Evolutionary conservation across 2,113 vertebrate species (phyloP), one percentile per base, ranked within the genome.

Genomic region (Passer montanus): DNA sequence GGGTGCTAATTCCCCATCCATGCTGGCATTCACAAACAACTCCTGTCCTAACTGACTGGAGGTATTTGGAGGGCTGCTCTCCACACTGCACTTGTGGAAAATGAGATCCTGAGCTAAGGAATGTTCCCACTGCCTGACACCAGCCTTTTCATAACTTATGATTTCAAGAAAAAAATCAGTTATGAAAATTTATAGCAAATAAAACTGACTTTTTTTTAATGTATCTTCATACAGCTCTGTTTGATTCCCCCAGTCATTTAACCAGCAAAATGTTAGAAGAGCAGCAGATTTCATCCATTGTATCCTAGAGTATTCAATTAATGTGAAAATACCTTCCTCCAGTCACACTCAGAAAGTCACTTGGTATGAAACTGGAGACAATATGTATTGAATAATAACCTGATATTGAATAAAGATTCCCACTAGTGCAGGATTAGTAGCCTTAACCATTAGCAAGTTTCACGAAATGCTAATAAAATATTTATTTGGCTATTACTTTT

Each of bases 401-500:
- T 76, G 47, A 78, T 60, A 90, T 46, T 39, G 84, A 94, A 79
- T 60, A 66, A 96, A 82, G 84, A 83, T 81, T 93, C 94, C 76
- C 72, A 73, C 73, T 89, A 77, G 67, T 78, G 79, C 60, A 73
- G 91, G 87, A 90, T 90, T 82, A 87, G 91, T 94, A 97, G 95
- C 84, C 72, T 98, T 98, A 97, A 94, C 97, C 97, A 98, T 98
- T 98, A 98, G 98, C 96, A 97, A 96, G 97, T 98, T 98, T 98
- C 91, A 98, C 97, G 98, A 98, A 98, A 98, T 96, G 97, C 98
- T 98, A 98, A 99, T 99, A 98, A 99, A 99, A 98, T 98, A 99
- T 99, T 99, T 98, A 97, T 93, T 95, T 93, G 89, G 63, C 95
- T 98, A 98, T 99, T 99, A 98, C 98, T 99, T 99, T 98, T 98